phyloP scores from a whole-genome alignment of 2,888 invertebrate species.

The Hypsopygia costalis region DNA sequence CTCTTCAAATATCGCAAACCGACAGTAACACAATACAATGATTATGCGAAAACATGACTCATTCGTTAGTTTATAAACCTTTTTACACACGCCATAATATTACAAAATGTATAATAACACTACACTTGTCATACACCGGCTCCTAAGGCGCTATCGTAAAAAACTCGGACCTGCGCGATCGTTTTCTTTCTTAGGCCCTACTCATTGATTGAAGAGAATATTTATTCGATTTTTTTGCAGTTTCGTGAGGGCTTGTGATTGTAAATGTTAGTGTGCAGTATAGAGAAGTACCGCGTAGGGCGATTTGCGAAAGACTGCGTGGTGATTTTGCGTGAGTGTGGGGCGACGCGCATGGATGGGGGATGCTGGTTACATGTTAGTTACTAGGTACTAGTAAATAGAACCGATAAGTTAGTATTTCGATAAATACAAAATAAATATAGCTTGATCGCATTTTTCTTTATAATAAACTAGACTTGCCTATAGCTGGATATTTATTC shows the following conservation, averaged over 20 bases:
- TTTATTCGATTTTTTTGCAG: constrained; percentile 28
- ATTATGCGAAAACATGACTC: constrained; percentile 36
- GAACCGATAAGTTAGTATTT: constrained; percentile 17
- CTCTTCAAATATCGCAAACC: constrained; percentile 30
- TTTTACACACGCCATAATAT: constrained; percentile 29
- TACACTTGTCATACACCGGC: constrained; percentile 25
- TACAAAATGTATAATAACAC: constrained; percentile 36
- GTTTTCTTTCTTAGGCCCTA: constrained; percentile 23
- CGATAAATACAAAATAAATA: too few species aligned
- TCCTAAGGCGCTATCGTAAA: constrained; percentile 11
- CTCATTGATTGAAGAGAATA: constrained; percentile 30
- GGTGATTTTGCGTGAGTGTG: constrained; percentile 47
- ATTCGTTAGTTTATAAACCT: constrained; percentile 38
- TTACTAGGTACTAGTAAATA: constrained; percentile 53
- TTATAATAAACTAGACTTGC: too few species aligned
- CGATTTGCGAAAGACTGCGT: constrained; percentile 69
- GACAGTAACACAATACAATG: constrained; percentile 38
- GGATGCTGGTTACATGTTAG: constrained; percentile 53
- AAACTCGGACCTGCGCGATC: constrained; percentile 16
- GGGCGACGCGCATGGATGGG: constrained; percentile 65
- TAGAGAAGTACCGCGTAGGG: constrained; percentile 51
- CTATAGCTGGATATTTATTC: too few species aligned
- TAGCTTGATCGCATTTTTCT: too few species aligned
- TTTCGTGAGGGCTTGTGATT: constrained; percentile 21
- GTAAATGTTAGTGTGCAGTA: constrained; percentile 30